Conservation (phyloP, 1,140 invertebrate species). For the Sarcophaga bullata region DNA sequence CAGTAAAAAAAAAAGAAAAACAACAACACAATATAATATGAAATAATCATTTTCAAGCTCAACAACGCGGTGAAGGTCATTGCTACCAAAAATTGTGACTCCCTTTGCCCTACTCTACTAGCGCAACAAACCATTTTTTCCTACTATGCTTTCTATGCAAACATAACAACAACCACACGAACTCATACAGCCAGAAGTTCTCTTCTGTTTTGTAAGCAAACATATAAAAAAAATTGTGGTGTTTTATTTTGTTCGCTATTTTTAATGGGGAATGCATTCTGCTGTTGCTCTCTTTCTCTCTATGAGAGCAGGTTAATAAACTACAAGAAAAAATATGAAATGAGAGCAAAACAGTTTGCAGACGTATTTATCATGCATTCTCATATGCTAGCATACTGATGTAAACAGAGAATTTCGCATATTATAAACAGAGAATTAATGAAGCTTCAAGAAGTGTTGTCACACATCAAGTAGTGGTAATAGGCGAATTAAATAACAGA, state of each 20-base stretch:
- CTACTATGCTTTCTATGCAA: neutral
- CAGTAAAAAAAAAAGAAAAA: neutral
- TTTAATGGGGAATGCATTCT: slow-evolving; percentile 10
- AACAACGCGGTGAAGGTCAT: slow-evolving; percentile 66
- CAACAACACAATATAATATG: neutral
- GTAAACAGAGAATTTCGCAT: too few relatives aligned
- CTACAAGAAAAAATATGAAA: too few relatives aligned
- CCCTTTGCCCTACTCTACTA: slow-evolving; percentile 64
- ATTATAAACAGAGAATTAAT: too few relatives aligned
- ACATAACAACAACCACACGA: neutral
- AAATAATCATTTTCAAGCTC: slow-evolving; percentile 44
- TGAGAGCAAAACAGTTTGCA: too few relatives aligned
- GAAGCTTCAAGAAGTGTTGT: too few relatives aligned
- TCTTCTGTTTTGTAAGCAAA: too few relatives aligned
- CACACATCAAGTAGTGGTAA: too few relatives aligned
- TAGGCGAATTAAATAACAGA: too few relatives aligned
- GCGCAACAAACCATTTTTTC: neutral
- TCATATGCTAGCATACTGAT: too few relatives aligned
- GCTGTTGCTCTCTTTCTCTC: too few relatives aligned
- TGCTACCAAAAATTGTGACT: slow-evolving; percentile 65
- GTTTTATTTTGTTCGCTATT: neutral
- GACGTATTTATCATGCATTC: too few relatives aligned
- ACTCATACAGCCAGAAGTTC: neutral
- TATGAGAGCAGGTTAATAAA: too few relatives aligned
- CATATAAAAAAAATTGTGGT: neutral